Conservation (phyloP, 2,888 invertebrate species). For the Drosophila dives region DNA sequence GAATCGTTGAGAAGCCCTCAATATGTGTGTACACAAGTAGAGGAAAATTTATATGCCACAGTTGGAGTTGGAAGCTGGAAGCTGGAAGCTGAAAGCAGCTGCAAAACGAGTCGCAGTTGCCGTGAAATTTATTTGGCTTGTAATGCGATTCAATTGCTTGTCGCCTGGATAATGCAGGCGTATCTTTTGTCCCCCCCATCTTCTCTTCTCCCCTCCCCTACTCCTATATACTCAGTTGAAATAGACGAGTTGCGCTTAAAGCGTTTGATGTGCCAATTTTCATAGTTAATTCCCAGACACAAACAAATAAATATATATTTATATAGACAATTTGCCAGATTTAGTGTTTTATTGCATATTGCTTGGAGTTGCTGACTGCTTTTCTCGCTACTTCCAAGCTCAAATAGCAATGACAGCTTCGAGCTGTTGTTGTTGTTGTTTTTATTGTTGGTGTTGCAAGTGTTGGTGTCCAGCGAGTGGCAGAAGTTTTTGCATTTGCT, state of each 20-base stretch:
- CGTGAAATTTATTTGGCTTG: constrained; percentile 73
- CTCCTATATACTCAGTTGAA: constrained; percentile 7
- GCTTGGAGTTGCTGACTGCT: constrained; percentile 42
- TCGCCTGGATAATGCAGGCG: constrained; percentile 65
- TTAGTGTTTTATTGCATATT: constrained; percentile 63
- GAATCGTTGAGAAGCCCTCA: constrained; percentile 29
- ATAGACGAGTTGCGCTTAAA: constrained; percentile 74
- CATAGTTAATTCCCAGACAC: constrained; percentile 60
- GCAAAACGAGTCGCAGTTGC: constrained; percentile 23
- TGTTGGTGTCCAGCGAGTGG: constrained; percentile 43
- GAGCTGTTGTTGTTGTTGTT: constrained; percentile 1
- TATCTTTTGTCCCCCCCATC: constrained; percentile 47
- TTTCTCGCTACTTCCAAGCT: constrained; percentile 32
- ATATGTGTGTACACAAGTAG: constrained; percentile 31
- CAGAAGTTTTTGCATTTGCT: constrained; percentile 67
- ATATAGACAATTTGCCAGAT: constrained; percentile 44
- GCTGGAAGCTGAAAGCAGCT: constrained; percentile 23
- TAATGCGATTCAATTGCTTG: constrained; percentile 74
- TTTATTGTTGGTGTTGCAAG: constrained; percentile 10
- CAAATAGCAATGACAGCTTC: constrained; percentile 49
- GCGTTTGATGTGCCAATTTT: constrained; percentile 76
- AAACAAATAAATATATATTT: constrained; percentile 12
- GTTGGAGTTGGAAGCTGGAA: constrained; percentile 9
- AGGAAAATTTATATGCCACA: constrained; percentile 50
- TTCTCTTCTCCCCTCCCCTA: background rate